Evolutionary conservation across 2,113 vertebrate species (phyloP).

Genomic region (Dipodomys merriami): DNA sequence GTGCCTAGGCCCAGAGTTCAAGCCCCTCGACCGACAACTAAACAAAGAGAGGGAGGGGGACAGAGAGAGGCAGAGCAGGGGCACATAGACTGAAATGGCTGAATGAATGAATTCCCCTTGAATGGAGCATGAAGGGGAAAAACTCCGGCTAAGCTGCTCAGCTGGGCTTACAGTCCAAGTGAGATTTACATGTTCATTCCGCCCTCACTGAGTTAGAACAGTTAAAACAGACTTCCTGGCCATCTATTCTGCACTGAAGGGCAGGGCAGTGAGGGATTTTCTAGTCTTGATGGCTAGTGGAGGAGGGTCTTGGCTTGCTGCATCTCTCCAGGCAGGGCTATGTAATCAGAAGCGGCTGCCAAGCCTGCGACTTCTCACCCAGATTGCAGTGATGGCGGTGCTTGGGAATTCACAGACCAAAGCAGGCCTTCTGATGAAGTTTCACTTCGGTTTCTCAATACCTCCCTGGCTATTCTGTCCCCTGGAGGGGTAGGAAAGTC

Average conservation of each 20-base stretch:
- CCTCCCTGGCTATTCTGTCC: neutral
- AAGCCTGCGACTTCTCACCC: neutral
- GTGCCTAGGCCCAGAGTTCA: too few species aligned
- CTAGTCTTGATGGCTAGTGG: neutral
- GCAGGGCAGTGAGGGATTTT: fast-evolving
- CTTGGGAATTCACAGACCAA: neutral
- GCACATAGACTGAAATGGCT: neutral
- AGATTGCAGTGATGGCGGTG: neutral
- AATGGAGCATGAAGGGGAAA: neutral
- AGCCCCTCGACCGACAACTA: too few species aligned
- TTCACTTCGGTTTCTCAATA: slow-evolving; percentile 62
- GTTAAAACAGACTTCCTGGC: neutral
- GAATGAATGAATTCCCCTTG: slow-evolving; percentile 10
- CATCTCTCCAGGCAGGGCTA: neutral
- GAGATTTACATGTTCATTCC: neutral
- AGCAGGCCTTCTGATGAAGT: neutral
- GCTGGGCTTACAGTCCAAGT: neutral
- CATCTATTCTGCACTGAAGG: neutral
- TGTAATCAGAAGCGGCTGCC: neutral
- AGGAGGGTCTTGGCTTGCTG: neutral
- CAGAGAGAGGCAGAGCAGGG: too few species aligned
- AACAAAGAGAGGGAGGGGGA: too few species aligned
- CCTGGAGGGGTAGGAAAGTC: neutral
- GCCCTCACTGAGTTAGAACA: slow-evolving; percentile 9
- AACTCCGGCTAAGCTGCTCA: slow-evolving; percentile 1